A percentile compares a stretch with the other conserved stretches of the same genome.
Evolutionary conservation across 2,888 invertebrate genomes (phyloP).

Genomic region (Drosophila atroscutellata): DNA sequence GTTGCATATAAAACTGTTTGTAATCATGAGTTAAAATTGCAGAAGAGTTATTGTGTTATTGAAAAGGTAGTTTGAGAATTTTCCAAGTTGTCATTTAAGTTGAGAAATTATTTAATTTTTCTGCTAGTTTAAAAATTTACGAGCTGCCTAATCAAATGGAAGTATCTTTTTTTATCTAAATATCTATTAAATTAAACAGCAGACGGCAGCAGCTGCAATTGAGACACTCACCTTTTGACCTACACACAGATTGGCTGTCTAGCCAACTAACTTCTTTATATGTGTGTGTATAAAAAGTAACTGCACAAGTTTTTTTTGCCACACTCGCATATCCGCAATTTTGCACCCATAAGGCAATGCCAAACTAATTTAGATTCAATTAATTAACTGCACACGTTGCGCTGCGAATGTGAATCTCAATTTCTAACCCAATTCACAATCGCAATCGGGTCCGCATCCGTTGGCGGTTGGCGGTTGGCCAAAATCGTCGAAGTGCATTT

Average conservation of each 20-base stretch:
- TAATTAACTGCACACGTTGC: conserved; percentile 56
- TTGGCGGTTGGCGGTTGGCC: conserved; percentile 58
- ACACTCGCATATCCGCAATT: conserved; percentile 2
- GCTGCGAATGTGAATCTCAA: conserved; percentile 1
- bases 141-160: background rate
- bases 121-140: background rate
- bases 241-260: background rate
- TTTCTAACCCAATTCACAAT: conserved; percentile 10
- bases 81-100: background rate
- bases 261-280: background rate
- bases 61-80: background rate
- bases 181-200: background rate
- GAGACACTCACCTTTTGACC: conserved; percentile 11
- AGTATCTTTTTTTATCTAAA: background rate
- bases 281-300: background rate
- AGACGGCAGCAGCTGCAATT: background rate
- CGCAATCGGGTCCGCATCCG: conserved; percentile 26
- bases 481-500: conserved; percentile 31
- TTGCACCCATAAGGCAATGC: conserved; percentile 16
- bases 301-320: background rate
- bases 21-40: too few relatives aligned
- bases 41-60: background rate
- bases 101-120: background rate
- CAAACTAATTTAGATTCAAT: conserved; percentile 58
- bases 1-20: background rate